Conservation (phyloP, 2,888 invertebrate genomes). For the Lepidochitona cinerea region DNA sequence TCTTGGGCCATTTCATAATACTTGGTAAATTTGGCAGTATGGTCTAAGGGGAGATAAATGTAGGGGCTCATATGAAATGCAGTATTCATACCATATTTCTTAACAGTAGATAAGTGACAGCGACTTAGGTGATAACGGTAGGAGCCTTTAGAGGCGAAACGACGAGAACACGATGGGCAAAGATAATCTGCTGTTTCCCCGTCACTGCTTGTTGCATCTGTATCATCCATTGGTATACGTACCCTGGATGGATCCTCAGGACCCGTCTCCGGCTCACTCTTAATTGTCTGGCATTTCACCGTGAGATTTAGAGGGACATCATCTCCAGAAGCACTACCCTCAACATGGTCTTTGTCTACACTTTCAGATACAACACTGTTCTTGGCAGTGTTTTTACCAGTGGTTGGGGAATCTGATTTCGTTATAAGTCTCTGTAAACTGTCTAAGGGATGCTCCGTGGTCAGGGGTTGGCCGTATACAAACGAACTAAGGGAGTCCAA, state of each 20-base stretch:
- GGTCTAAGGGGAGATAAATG: constrained; percentile 67
- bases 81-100: constrained; percentile 64
- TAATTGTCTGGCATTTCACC: not conserved
- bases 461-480: constrained; percentile 65
- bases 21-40: constrained; percentile 90
- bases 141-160: constrained; percentile 96
- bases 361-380: constrained; percentile 52
- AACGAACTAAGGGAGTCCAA: constrained; percentile 66
- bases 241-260: constrained; percentile 39
- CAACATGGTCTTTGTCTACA: constrained; percentile 29
- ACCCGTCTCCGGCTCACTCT: not conserved
- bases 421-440: constrained; percentile 96
- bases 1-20: constrained; percentile 99
- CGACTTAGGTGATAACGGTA: constrained; percentile 91
- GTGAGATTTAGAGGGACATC: constrained; percentile 6
- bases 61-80: constrained; percentile 67
- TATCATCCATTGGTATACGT: constrained; percentile 36
- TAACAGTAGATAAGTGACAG: constrained; percentile 62
- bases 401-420: constrained; percentile 80
- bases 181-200: constrained; percentile 52
- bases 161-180: constrained; percentile 71
- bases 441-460: constrained; percentile 86
- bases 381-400: constrained; percentile 13
- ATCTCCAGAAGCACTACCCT: constrained; percentile 31
- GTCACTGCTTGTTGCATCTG: constrained; percentile 43